These are phyloP conservation scores for Pycnonotus jocosus DNA, from an alignment of 2,113 vertebrate genomes.

Conservation along the genomic window DNA sequence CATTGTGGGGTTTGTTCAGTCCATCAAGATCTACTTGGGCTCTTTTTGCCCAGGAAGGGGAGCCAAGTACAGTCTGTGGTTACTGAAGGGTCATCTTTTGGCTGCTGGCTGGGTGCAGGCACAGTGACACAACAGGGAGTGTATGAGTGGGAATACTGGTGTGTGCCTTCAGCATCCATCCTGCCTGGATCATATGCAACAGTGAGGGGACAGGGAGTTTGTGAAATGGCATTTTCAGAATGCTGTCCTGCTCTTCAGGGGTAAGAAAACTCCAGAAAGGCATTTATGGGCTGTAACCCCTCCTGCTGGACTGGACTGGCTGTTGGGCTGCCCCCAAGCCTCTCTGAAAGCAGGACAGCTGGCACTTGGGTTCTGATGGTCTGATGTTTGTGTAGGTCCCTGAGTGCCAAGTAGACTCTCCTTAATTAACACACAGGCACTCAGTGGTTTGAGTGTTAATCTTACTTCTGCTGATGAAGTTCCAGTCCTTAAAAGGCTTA, in stretches of 20 bases:
- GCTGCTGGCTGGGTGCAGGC: not conserved
- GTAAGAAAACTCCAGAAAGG: not conserved
- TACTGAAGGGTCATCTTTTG: not conserved
- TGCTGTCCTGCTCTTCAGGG: rapidly evolving
- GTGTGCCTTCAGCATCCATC: not conserved
- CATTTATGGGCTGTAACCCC: not conserved
- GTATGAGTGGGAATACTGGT: not conserved
- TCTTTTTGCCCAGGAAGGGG: not conserved
- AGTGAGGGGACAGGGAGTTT: not conserved
- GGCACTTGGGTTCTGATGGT: not conserved
- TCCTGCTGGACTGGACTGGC: not conserved
- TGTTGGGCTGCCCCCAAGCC: not conserved
- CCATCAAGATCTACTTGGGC: not conserved
- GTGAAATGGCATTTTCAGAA: not conserved
- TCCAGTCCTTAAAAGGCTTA: not conserved
- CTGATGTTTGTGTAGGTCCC: not conserved
- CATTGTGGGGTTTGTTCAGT: rapidly evolving
- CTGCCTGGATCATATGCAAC: not conserved
- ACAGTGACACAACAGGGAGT: rapidly evolving
- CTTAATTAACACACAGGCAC: not conserved
- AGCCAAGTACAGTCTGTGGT: not conserved
- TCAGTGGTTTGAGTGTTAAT: not conserved
- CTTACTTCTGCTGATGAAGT: not conserved
- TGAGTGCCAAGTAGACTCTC: not conserved
- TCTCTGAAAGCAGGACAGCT: not conserved